phyloP scores from a whole-genome alignment of 2,888 invertebrate species.

The Suillia variegata region DNA sequence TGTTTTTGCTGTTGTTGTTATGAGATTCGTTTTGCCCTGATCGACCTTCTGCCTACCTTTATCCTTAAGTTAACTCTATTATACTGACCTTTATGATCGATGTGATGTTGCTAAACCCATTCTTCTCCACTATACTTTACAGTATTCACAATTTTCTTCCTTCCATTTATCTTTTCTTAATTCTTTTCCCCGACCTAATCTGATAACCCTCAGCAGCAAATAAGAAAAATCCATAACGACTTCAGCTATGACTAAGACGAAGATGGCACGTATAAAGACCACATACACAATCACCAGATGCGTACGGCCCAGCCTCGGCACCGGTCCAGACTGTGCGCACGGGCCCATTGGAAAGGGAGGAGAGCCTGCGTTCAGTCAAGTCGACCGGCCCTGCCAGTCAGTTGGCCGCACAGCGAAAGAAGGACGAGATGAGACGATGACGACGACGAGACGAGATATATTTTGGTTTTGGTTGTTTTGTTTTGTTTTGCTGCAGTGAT shows the following conservation, averaged over 20 bases:
- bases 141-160: background rate
- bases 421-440: constrained; percentile 22
- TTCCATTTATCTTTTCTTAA: background rate
- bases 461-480: no score
- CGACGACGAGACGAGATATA: constrained; percentile 24
- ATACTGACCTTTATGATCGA: no score
- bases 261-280: constrained; percentile 58
- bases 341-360: no score
- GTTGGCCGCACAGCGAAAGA: constrained; percentile 20
- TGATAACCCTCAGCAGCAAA: background rate
- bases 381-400: background rate
- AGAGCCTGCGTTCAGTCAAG: no score
- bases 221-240: constrained; percentile 14
- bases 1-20: constrained; percentile 18
- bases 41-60: background rate
- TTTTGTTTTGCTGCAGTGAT: background rate
- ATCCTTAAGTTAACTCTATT: no score
- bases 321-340: no score
- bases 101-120: no score
- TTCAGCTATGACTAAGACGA: constrained; percentile 51
- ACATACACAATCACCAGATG: constrained; percentile 55
- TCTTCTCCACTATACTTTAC: no score
- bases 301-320: constrained; percentile 23
- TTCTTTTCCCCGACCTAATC: no score
- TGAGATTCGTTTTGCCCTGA: constrained; percentile 15